Evolutionary conservation across 2,113 vertebrate species (phyloP), one percentile per base, ranked within the genome.

Genomic region (Mesocricetus auratus): DNA sequence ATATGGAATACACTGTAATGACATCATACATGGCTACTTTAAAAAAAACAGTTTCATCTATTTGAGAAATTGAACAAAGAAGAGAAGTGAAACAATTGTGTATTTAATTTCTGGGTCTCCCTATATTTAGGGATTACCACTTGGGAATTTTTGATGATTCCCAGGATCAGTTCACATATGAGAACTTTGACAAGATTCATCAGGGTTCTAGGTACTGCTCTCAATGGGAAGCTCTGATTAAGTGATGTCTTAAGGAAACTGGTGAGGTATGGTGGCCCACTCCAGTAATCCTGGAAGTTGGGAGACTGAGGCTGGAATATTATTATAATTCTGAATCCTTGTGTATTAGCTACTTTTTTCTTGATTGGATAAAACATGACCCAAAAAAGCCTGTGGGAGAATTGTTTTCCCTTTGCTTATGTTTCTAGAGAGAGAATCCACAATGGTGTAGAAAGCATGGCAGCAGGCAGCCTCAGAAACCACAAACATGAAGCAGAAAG

Each of bases 21-120:
- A 94, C 93, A 98, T 97, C 92, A 62, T 0, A 33, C 79, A 89
- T 95, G 71, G 91, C 94, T 98, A 95, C 96, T 97, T 98, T 97
- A 96, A 96, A 97, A 98, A 69, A 98, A 98, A 94, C 82, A 95
- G 97, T 97, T 93, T 96, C 22, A 71, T 98, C 97, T 91, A 77
- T 90, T 86, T 91, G 75, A 96, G 82, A 95, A 95, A 90, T 74
- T 97, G 97, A 93, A 97, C 53, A 86, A 95, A 87, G 19, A 90
- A 73, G 64, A 89, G 91, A 73, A 90, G 45, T 66, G 73, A 39
- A 17, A 85, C 88, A 83, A 85, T 33, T 79, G 3, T 86, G 91
- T 89, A 86, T 86, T 92, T 90, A 91, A 93, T 7, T 92, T 50
- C 36, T 83, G 8, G 10, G 39, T 89, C 77, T 92, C 62, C 39